phyloP scores from a whole-genome alignment of 2,888 invertebrate species.

The Chirona hameri region DNA sequence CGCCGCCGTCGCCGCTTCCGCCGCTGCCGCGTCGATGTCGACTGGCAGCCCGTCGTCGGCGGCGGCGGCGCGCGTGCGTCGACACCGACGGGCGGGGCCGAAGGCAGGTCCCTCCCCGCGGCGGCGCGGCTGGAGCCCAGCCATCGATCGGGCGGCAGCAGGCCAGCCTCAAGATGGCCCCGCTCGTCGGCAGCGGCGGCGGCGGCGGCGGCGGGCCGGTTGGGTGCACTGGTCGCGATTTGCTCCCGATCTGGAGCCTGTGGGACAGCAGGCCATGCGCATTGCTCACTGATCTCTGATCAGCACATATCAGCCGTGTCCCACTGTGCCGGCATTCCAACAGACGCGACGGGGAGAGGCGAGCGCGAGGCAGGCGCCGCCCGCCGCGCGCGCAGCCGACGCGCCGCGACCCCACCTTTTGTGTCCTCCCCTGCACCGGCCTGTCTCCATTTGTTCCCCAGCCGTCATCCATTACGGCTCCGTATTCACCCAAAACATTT shows the following conservation, averaged over 20 bases:
- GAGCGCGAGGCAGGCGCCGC: no score
- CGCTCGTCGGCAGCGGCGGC: background rate
- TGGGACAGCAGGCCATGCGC: no score
- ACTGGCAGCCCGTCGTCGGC: background rate
- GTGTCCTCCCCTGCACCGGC: background rate
- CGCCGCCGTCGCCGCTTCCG: background rate
- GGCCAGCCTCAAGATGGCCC: constrained; percentile 5
- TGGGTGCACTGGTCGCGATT: no score
- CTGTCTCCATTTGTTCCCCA: constrained; percentile 25
- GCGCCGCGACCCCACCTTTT: background rate
- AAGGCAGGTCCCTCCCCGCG: constrained; percentile 1
- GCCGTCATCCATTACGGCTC: constrained; percentile 24
- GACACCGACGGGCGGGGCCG: constrained; percentile 4
- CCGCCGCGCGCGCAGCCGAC: no score
- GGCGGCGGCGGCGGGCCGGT: background rate
- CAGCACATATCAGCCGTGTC: no score
- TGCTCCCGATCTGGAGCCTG: no score
- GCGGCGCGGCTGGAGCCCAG: background rate
- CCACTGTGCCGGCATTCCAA: no score
- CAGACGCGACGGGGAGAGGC: no score
- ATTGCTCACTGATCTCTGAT: no score
- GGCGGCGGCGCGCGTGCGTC: constrained; percentile 12
- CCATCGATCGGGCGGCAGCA: background rate
- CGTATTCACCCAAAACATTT: constrained; percentile 26
- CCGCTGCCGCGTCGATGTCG: background rate